A percentile compares a stretch with the other conserved stretches of the same genome.
Conservation (phyloP, 1,140 invertebrate genomes). For the Temnothorax longispinosus region DNA sequence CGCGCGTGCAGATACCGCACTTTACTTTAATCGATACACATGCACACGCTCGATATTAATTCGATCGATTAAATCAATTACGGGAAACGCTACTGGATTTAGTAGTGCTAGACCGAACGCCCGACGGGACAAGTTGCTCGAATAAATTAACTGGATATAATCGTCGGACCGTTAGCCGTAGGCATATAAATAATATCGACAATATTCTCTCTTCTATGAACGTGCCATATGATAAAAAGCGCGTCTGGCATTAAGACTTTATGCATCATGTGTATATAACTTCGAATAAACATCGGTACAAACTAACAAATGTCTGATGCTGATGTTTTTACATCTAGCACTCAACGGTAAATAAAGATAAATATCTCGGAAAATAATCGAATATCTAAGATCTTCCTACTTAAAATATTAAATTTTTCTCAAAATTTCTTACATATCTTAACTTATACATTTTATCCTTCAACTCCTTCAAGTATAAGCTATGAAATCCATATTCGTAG, state of each 20-base stretch:
- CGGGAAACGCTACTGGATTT: conserved; percentile 64
- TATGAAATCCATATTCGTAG: background rate
- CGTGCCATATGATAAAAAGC: conserved; percentile 30
- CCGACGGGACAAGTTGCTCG: conserved; percentile 60
- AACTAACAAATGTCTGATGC: conserved; percentile 3
- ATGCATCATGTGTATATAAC: conserved; percentile 30
- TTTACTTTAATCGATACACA: conserved; percentile 66
- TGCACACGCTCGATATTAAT: conserved; percentile 67
- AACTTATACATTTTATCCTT: background rate
- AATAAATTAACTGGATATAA: conserved; percentile 66
- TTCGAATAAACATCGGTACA: background rate
- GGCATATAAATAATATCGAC: conserved; percentile 59
- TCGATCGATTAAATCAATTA: conserved; percentile 71
- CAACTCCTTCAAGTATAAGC: background rate
- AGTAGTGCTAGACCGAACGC: conserved; percentile 48
- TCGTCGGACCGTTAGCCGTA: conserved; percentile 58
- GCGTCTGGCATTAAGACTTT: conserved; percentile 42
- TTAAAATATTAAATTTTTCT: background rate
- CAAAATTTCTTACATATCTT: background rate
- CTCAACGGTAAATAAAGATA: background rate
- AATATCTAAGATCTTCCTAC: background rate
- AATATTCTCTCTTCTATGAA: conserved; percentile 46
- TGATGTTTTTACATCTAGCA: background rate
- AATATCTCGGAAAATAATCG: background rate
- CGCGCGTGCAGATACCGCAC: conserved; percentile 26